Evolutionary conservation across 2,888 invertebrate genomes (phyloP).

Genomic region (Lepidochitona cinerea): DNA sequence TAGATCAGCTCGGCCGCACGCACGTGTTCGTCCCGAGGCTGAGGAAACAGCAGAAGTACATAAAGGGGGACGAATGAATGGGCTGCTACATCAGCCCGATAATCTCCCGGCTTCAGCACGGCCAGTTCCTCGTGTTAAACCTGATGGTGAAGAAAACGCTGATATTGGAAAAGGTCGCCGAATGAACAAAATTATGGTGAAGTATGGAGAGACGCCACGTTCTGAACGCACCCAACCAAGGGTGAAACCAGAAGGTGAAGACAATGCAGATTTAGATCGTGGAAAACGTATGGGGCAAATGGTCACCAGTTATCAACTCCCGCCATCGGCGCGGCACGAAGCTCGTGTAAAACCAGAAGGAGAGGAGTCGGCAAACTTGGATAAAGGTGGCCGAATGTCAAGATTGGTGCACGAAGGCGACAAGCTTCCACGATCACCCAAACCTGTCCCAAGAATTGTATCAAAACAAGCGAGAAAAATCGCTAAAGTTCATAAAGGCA

Average conservation of each 20-base stretch:
- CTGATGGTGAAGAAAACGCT: slow-evolving; percentile 48
- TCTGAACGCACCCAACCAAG: slow-evolving; percentile 42
- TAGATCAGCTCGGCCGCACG: slow-evolving; percentile 36
- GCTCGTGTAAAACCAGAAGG: slow-evolving; percentile 51
- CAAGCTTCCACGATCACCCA: slow-evolving; percentile 37
- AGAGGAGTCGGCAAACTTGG: slow-evolving; percentile 46
- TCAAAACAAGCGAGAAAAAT: slow-evolving; percentile 45
- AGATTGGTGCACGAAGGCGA: slow-evolving; percentile 55
- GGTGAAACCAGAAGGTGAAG: slow-evolving; percentile 51
- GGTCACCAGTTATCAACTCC: slow-evolving; percentile 47
- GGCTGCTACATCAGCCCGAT: slow-evolving; percentile 50
- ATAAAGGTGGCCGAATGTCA: slow-evolving; percentile 56
- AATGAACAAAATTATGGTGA: slow-evolving; percentile 49
- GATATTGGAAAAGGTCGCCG: slow-evolving; percentile 43
- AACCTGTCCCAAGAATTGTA: slow-evolving; percentile 46
- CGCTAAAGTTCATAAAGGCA: slow-evolving; percentile 45
- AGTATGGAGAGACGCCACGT: slow-evolving; percentile 39
- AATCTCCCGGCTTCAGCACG: slow-evolving; percentile 46
- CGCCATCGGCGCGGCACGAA: slow-evolving; percentile 37
- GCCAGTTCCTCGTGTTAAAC: slow-evolving; percentile 49
- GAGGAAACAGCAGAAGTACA: slow-evolving; percentile 39
- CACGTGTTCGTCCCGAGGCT: slow-evolving; percentile 47
- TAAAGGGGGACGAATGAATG: slow-evolving; percentile 49
- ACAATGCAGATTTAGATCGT: slow-evolving; percentile 49
- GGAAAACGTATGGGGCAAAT: slow-evolving; percentile 51